Conservation (phyloP, 2,888 invertebrate species). For the Ophion costatus region DNA sequence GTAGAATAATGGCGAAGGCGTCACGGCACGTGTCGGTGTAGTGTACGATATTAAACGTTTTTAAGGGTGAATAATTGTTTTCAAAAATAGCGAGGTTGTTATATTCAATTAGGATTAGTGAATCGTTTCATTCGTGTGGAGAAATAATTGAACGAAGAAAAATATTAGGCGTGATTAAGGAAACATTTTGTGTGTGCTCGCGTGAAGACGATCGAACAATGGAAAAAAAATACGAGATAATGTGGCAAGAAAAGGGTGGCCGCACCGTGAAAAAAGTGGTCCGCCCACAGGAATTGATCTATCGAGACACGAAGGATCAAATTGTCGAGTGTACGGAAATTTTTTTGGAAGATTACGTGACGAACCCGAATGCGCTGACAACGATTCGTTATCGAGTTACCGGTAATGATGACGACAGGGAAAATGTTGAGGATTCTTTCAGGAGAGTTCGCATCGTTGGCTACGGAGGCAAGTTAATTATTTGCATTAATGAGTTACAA, state of each 20-base stretch:
- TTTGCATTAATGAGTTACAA: conserved; percentile 7
- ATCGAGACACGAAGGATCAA: conserved; percentile 1
- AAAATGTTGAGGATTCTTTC: conserved; percentile 25
- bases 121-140: conserved; percentile 16
- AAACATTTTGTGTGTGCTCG: conserved; percentile 3
- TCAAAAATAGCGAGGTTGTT: neutral
- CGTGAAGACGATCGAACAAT: conserved; percentile 18
- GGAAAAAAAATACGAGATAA: conserved; percentile 19
- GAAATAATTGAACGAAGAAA: conserved; percentile 15
- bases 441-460: conserved; percentile 21
- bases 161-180: conserved; percentile 12
- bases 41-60: conserved; percentile 14
- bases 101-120: conserved; percentile 13
- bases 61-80: conserved; percentile 5
- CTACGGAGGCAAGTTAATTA: conserved; percentile 15
- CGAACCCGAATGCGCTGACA: conserved; percentile 4
- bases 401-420: conserved; percentile 16
- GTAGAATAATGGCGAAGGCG: conserved; percentile 18
- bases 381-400: conserved; percentile 14
- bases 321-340: conserved; percentile 9
- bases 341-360: conserved; percentile 10
- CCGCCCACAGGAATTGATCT: conserved; percentile 21
- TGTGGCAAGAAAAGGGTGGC: conserved; percentile 19
- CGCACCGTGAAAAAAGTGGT: conserved; percentile 20
- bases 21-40: conserved; percentile 22